Evolutionary conservation across 2,888 invertebrate genomes (phyloP).

Genomic region (Ormyrus labotus): DNA sequence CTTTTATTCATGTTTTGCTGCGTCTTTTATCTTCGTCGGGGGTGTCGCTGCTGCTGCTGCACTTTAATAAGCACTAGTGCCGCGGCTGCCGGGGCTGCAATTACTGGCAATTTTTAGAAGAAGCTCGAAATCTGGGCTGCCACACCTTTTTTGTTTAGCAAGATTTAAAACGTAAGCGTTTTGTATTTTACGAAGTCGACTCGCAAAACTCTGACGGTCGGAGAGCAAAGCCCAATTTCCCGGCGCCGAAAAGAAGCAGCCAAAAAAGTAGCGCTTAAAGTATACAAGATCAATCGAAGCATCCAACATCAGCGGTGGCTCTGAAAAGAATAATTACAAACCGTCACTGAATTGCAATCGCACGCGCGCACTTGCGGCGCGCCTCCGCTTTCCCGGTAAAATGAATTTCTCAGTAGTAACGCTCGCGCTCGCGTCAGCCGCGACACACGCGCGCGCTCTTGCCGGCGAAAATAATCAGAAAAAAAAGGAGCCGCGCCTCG

Average conservation of each 20-base stretch:
- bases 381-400: constrained; percentile 12
- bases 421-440: constrained; percentile 46
- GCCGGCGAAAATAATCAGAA: not conserved
- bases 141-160: not conserved
- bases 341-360: not conserved
- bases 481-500: constrained; percentile 5
- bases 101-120: constrained; percentile 24
- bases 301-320: not conserved
- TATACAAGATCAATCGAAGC: too few relatives aligned
- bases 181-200: too few relatives aligned
- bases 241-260: too few relatives aligned
- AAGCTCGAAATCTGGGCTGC: not conserved
- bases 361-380: not conserved
- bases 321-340: constrained; percentile 33
- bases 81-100: constrained; percentile 8
- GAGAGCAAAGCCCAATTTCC: too few relatives aligned
- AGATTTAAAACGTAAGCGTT: too few relatives aligned
- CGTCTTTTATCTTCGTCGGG: constrained; percentile 21
- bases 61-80: constrained; percentile 44
- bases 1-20: constrained; percentile 7
- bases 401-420: constrained; percentile 50
- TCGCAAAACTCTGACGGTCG: too few relatives aligned
- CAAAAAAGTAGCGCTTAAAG: too few relatives aligned
- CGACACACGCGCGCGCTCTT: not conserved
- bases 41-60: not conserved